Evolutionary conservation across 2,797 vertebrate species (phyloP).

Genomic region (Enteromius anoplus): DNA sequence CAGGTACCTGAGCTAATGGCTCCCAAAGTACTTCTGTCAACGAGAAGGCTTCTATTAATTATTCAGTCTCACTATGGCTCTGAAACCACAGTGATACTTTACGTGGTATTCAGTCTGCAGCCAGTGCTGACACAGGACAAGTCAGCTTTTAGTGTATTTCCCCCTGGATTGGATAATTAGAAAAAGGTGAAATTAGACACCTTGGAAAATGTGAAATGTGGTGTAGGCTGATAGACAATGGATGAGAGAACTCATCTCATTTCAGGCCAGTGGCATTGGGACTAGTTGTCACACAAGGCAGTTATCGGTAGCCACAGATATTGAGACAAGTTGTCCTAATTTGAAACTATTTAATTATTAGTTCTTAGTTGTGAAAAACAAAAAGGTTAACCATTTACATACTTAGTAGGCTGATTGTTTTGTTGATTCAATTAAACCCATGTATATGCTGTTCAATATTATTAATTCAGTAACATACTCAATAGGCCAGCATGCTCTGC

Average conservation of each 20-base stretch:
- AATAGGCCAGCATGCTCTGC: neutral
- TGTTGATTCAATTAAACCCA: neutral
- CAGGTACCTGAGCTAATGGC: conserved; percentile 75
- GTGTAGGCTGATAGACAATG: conserved; percentile 1
- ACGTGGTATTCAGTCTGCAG: conserved; percentile 68
- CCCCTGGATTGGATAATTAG: conserved; percentile 58
- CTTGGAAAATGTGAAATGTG: conserved; percentile 9
- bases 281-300: neutral
- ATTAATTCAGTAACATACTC: neutral
- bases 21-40: conserved; percentile 78
- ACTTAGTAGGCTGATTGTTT: neutral
- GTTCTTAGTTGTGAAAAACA: neutral
- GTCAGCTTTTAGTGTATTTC: conserved; percentile 57
- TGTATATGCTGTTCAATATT: neutral
- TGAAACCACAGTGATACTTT: conserved; percentile 67
- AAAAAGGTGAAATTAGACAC: conserved; percentile 33
- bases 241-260: neutral
- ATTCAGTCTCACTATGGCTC: conserved; percentile 73
- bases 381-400: neutral
- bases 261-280: neutral
- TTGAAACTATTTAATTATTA: neutral
- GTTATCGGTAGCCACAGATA: neutral
- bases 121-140: conserved; percentile 55
- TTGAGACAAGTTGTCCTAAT: neutral
- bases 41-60: conserved; percentile 76